These are phyloP conservation scores for Nansenia antarctica DNA, from an alignment of 2,113 vertebrate genomes.

Conservation along the genomic window DNA sequence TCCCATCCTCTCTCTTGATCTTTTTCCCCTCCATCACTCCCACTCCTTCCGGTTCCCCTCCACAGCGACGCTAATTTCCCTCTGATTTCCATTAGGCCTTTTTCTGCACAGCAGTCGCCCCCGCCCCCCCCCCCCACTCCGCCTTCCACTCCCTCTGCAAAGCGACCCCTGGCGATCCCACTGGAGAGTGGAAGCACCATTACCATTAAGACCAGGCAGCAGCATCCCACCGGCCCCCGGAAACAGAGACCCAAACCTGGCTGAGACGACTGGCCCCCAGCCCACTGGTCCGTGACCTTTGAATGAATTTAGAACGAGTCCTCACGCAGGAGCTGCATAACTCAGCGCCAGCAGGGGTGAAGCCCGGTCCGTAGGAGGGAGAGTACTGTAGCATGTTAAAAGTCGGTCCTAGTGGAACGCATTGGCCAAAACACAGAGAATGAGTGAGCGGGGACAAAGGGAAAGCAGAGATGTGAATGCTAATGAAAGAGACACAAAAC, in stretches of 20 bases:
- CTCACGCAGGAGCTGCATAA: constrained; percentile 5
- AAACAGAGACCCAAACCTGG: constrained; percentile 16
- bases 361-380: neutral
- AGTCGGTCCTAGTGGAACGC: neutral
- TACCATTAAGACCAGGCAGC: constrained; percentile 25
- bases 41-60: neutral
- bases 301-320: constrained; percentile 31
- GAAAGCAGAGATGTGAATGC: neutral
- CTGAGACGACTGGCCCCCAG: constrained; percentile 8
- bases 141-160: neutral
- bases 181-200: constrained; percentile 14
- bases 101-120: constrained; percentile 33
- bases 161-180: constrained; percentile 11
- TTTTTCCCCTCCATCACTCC: constrained; percentile 3
- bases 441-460: neutral
- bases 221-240: constrained; percentile 23
- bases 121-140: neutral
- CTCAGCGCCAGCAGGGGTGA: neutral
- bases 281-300: constrained; percentile 26
- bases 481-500: neutral
- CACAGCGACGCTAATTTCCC: constrained; percentile 33
- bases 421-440: neutral
- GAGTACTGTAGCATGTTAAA: constrained; percentile 22
- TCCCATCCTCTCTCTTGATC: neutral
- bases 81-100: constrained; percentile 43